phyloP scores from a whole-genome alignment of 92 coral and sea anemone genomes.

The Porites evermanni region DNA sequence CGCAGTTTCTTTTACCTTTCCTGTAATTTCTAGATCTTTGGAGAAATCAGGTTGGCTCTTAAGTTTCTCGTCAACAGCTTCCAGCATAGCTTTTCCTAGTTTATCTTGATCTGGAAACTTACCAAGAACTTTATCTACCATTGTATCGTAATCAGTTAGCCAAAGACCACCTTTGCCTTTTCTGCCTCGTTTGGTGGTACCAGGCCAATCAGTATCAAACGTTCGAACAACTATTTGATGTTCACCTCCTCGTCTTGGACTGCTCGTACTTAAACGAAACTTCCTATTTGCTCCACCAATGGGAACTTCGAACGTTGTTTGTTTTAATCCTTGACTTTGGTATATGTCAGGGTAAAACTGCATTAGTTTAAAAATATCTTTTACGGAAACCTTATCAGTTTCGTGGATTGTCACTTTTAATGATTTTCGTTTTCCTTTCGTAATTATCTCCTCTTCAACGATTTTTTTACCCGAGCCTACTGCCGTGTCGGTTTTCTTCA shows the following conservation, averaged over 20 bases:
- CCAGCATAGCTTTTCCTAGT: constrained; percentile 9
- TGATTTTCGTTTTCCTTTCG: neutral
- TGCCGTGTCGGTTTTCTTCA: neutral
- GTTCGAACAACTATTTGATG: constrained; percentile 35
- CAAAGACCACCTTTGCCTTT: neutral
- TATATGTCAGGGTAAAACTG: constrained; percentile 38
- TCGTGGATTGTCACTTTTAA: constrained; percentile 15
- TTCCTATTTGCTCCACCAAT: constrained; percentile 48
- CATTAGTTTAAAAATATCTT: constrained; percentile 31
- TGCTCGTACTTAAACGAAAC: constrained; percentile 6
- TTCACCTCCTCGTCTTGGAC: neutral
- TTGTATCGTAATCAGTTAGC: constrained; percentile 33
- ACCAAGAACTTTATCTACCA: constrained; percentile 17
- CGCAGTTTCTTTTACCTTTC: neutral
- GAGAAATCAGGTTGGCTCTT: constrained; percentile 31
- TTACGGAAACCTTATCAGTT: constrained; percentile 8
- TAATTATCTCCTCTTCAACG: neutral
- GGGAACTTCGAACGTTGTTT: constrained; percentile 30
- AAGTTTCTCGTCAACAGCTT: neutral
- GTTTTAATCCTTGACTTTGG: neutral
- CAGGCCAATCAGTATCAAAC: constrained; percentile 23
- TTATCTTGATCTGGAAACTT: constrained; percentile 2
- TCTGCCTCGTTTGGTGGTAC: constrained; percentile 5
- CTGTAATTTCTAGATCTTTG: neutral
- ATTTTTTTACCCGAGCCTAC: neutral